Percentiles rank a stretch among this genome's conserved stretches.
phyloP scores from a whole-genome alignment of 2,797 vertebrate species.

The Xenopus petersii region DNA sequence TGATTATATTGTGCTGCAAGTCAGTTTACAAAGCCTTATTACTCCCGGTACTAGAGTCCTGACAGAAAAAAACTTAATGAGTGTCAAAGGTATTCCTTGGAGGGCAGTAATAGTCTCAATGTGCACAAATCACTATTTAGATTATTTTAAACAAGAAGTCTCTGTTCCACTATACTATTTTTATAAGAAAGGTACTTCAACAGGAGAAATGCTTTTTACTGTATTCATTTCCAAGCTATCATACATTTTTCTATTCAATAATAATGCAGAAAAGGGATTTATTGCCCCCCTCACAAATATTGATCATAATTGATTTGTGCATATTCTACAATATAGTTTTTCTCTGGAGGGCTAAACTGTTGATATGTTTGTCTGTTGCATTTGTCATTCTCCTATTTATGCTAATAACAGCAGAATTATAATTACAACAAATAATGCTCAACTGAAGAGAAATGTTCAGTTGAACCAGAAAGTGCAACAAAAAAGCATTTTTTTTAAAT shows the following conservation, averaged over 20 bases:
- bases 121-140: slow-evolving; percentile 60
- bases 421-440: background rate
- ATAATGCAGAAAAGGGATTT: slow-evolving; percentile 41
- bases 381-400: slow-evolving; percentile 24
- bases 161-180: slow-evolving; percentile 45
- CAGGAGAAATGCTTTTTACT: accelerated
- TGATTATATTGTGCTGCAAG: slow-evolving; percentile 29
- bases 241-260: slow-evolving; percentile 19
- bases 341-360: slow-evolving; percentile 21
- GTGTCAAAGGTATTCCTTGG: slow-evolving; percentile 52
- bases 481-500: no score
- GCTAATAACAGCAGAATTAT: slow-evolving; percentile 9
- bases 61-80: slow-evolving; percentile 56
- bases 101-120: slow-evolving; percentile 53
- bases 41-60: slow-evolving; percentile 52
- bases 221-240: slow-evolving; percentile 30
- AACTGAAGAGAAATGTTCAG: no score
- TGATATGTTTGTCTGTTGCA: slow-evolving; percentile 27
- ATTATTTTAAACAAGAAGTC: slow-evolving; percentile 41
- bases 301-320: slow-evolving; percentile 43
- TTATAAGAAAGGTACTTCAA: slow-evolving; percentile 31
- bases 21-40: slow-evolving; percentile 50
- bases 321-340: slow-evolving; percentile 38
- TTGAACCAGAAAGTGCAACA: no score
- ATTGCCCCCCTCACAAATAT: slow-evolving; percentile 45